Percentiles rank a stretch among this genome's conserved stretches.
Conservation (phyloP, 2,888 invertebrate genomes). For the Perizoma flavofasciatum region DNA sequence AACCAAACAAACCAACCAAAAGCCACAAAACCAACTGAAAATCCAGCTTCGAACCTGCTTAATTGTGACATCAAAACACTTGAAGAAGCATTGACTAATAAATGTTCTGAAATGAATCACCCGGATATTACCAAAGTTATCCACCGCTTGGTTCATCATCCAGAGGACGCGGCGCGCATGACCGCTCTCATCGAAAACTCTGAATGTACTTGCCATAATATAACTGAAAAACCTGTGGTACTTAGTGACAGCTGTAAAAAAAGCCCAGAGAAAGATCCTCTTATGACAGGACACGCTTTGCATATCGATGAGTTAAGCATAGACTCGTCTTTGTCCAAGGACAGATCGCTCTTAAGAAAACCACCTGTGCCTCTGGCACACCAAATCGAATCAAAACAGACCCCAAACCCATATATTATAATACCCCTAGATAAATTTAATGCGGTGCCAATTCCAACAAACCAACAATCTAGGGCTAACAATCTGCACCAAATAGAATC, state of each 20-base stretch:
- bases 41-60: background rate
- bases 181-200: background rate
- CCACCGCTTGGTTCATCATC: constrained; percentile 7
- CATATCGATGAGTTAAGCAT: too few relatives aligned
- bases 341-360: too few relatives aligned
- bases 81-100: constrained; percentile 1
- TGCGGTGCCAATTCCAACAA: too few relatives aligned
- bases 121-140: background rate
- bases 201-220: background rate
- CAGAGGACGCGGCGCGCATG: constrained; percentile 8
- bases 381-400: too few relatives aligned
- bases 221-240: background rate
- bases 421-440: too few relatives aligned
- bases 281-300: too few relatives aligned
- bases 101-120: background rate
- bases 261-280: constrained; percentile 3
- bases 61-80: constrained; percentile 1
- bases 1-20: background rate
- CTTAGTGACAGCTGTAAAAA: too few relatives aligned
- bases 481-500: too few relatives aligned
- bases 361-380: too few relatives aligned
- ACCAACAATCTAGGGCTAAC: too few relatives aligned
- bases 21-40: background rate
- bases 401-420: too few relatives aligned
- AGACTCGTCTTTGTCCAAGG: too few relatives aligned